Conservation (phyloP, 2,797 vertebrate species). For the Botia almorhae region DNA sequence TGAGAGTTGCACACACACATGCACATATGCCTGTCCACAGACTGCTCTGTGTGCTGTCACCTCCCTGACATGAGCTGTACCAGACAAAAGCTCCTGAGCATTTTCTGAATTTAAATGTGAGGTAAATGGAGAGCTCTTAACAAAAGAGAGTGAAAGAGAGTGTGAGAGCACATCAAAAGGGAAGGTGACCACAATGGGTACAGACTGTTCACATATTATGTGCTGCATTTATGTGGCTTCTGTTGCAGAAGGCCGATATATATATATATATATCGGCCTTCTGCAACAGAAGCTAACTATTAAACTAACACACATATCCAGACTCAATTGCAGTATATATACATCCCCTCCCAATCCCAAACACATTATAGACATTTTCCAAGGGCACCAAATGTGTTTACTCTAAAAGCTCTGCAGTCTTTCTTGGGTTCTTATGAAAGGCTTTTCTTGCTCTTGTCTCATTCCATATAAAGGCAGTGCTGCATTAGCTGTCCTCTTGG, state of each 20-base stretch:
- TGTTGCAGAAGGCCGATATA: not conserved
- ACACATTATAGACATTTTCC: constrained; percentile 32
- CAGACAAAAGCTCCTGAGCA: constrained; percentile 60
- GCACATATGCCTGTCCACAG: constrained; percentile 16
- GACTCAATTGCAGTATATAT: constrained; percentile 11
- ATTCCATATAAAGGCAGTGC: constrained; percentile 67
- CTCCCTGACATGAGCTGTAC: constrained; percentile 72
- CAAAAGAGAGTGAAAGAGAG: constrained; percentile 58
- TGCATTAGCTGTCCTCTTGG: constrained; percentile 68
- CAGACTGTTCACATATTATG: constrained; percentile 18
- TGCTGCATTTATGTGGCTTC: not conserved
- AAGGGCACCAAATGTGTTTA: constrained; percentile 45
- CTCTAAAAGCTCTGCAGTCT: constrained; percentile 52
- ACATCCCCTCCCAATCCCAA: not conserved
- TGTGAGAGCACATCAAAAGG: constrained; percentile 38
- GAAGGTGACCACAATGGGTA: constrained; percentile 38
- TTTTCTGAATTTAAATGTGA: constrained; percentile 70
- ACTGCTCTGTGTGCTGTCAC: constrained; percentile 62
- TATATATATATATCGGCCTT: not conserved
- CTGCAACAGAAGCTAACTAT: constrained; percentile 39
- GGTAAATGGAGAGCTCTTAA: constrained; percentile 64
- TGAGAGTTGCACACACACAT: constrained; percentile 66
- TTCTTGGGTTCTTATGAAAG: constrained; percentile 48
- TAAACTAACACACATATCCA: constrained; percentile 6
- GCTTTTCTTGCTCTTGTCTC: constrained; percentile 36